These are phyloP conservation scores for Clytia hemisphaerica DNA, from an alignment of 30 jellyfish, hydroid and myxozoan species.

Conservation along the genomic window DNA sequence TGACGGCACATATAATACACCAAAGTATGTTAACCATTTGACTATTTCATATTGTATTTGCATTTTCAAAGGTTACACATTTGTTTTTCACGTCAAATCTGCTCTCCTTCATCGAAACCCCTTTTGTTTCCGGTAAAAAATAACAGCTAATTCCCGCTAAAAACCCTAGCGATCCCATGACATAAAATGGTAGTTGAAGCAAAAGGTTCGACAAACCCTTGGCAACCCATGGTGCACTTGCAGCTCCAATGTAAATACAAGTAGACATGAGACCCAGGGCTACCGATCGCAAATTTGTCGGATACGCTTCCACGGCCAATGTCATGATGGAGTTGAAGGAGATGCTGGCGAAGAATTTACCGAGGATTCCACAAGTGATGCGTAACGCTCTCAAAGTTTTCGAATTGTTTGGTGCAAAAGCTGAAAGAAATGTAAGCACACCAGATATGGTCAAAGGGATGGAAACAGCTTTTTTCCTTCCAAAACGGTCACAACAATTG, in stretches of 20 bases:
- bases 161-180: background rate
- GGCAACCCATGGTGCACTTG: background rate
- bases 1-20: too few relatives aligned
- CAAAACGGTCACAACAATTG: too few relatives aligned
- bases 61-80: too few relatives aligned
- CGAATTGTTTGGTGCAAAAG: too few relatives aligned
- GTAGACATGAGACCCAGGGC: background rate
- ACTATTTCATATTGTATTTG: too few relatives aligned
- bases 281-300: background rate
- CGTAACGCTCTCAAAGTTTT: background rate
- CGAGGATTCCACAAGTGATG: background rate
- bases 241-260: background rate
- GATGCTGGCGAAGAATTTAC: background rate
- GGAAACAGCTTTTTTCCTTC: too few relatives aligned
- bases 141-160: background rate
- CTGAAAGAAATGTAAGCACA: too few relatives aligned
- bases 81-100: too few relatives aligned
- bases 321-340: background rate
- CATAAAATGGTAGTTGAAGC: background rate
- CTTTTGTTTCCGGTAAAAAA: background rate
- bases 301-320: background rate
- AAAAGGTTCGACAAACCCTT: background rate
- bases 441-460: too few relatives aligned
- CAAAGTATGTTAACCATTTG: too few relatives aligned
- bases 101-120: too few relatives aligned